Evolutionary conservation across 2,888 invertebrate species (phyloP).

Genomic region (Drosophila histrio): DNA sequence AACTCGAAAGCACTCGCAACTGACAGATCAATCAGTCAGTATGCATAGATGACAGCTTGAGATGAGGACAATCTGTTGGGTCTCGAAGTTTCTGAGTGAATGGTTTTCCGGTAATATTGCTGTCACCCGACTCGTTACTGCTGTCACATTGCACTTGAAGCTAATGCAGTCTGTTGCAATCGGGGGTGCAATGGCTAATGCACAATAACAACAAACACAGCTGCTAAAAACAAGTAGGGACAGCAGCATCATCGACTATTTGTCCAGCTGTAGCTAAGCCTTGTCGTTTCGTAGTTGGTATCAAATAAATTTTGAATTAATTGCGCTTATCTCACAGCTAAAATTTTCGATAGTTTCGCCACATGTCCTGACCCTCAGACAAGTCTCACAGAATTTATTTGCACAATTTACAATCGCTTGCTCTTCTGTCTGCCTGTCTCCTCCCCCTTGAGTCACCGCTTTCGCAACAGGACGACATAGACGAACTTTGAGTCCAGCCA

Average conservation of each 20-base stretch:
- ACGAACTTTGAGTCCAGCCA: slow-evolving; percentile 22
- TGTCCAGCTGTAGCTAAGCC: neutral
- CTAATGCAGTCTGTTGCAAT: slow-evolving; percentile 58
- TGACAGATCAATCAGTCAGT: slow-evolving; percentile 69
- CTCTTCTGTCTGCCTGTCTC: neutral
- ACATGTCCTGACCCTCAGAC: slow-evolving; percentile 4
- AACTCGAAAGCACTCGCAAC: neutral
- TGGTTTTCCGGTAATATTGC: slow-evolving; percentile 29
- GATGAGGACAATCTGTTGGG: slow-evolving; percentile 7
- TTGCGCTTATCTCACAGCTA: slow-evolving; percentile 62
- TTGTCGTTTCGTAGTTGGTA: slow-evolving; percentile 35
- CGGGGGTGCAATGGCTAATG: slow-evolving; percentile 14
- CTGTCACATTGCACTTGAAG: slow-evolving; percentile 64
- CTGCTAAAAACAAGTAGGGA: neutral
- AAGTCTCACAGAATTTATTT: slow-evolving; percentile 12
- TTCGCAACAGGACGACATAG: slow-evolving; percentile 16
- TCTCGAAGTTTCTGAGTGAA: neutral
- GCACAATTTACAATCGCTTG: slow-evolving; percentile 12
- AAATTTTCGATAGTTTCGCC: slow-evolving; percentile 34
- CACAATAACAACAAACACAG: neutral
- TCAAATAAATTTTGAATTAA: slow-evolving; percentile 78
- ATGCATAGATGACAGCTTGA: slow-evolving; percentile 54
- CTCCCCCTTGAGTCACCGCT: neutral
- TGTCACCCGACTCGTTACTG: slow-evolving; percentile 50
- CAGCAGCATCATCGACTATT: slow-evolving; percentile 14